Evolutionary conservation across 2,888 invertebrate genomes (phyloP).

Genomic region (Eumerus sabulonum): DNA sequence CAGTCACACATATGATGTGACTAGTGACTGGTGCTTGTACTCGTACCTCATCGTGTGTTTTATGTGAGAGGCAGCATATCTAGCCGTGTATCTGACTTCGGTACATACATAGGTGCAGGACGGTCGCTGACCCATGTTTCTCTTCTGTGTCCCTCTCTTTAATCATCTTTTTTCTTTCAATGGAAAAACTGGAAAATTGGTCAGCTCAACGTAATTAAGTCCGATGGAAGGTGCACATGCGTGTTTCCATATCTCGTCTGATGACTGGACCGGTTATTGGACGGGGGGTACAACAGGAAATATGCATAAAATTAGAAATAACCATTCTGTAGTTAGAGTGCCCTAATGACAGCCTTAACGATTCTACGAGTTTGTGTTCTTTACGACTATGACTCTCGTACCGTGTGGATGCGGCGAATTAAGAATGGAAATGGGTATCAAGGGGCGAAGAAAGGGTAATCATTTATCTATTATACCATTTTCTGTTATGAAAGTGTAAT

Average conservation of each 20-base stretch:
- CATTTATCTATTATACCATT: too few relatives aligned
- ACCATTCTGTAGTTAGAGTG: neutral
- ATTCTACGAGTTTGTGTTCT: neutral
- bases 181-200: constrained; percentile 49
- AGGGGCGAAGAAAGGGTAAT: neutral
- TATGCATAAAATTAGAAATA: constrained; percentile 28
- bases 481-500: too few relatives aligned
- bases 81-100: neutral
- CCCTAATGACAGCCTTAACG: constrained; percentile 10
- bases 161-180: neutral
- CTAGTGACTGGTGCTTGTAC: too few relatives aligned
- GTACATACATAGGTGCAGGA: neutral
- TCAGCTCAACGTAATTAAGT: constrained; percentile 33
- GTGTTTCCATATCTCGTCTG: constrained; percentile 3
- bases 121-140: constrained; percentile 39
- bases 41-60: neutral
- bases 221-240: constrained; percentile 24
- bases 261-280: constrained; percentile 8
- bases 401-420: neutral
- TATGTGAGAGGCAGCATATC: constrained; percentile 8
- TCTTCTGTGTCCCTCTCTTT: constrained; percentile 1
- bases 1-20: too few relatives aligned
- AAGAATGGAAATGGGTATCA: neutral
- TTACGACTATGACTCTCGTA: neutral
- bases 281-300: constrained; percentile 8